These are phyloP conservation scores for Thysanoteuthis rhombus DNA, from an alignment of 2,888 invertebrate species.

Conservation along the genomic window DNA sequence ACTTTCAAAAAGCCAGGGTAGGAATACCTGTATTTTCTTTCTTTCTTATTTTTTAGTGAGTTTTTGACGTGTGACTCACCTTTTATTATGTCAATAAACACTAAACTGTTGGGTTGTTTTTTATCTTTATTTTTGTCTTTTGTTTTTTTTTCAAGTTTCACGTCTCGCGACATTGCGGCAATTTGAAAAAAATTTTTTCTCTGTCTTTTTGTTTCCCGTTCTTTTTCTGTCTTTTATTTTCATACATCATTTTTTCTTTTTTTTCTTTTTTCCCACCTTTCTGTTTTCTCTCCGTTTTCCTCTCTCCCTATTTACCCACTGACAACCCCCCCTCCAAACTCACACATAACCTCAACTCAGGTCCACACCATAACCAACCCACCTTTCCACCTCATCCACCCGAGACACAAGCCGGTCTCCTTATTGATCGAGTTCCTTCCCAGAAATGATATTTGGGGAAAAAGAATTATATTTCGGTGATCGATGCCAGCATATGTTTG, in stretches of 20 bases:
- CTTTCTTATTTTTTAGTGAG: too few relatives aligned
- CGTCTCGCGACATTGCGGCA: neutral
- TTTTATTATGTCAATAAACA: too few relatives aligned
- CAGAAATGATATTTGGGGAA: constrained; percentile 12
- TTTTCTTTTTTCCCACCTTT: neutral
- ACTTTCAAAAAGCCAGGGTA: too few relatives aligned
- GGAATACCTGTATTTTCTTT: too few relatives aligned
- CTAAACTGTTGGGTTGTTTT: too few relatives aligned
- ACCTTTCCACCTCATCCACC: neutral
- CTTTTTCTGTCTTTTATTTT: neutral
- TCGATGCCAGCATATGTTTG: neutral
- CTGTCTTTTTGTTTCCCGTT: neutral
- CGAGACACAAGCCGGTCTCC: constrained; percentile 12
- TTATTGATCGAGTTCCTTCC: neutral
- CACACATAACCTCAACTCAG: fast-evolving
- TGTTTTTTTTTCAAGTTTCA: neutral
- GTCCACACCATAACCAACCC: neutral
- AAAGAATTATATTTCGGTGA: neutral
- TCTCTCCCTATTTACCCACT: neutral
- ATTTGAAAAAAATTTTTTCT: neutral
- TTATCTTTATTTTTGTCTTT: too few relatives aligned
- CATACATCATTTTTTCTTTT: neutral
- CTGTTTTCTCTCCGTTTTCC: neutral
- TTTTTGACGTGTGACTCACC: too few relatives aligned
- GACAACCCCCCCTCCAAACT: neutral